Base-by-base conservation (phyloP, 2,113 vertebrate species). In the Acrocephalus arundinaceus region DNA sequence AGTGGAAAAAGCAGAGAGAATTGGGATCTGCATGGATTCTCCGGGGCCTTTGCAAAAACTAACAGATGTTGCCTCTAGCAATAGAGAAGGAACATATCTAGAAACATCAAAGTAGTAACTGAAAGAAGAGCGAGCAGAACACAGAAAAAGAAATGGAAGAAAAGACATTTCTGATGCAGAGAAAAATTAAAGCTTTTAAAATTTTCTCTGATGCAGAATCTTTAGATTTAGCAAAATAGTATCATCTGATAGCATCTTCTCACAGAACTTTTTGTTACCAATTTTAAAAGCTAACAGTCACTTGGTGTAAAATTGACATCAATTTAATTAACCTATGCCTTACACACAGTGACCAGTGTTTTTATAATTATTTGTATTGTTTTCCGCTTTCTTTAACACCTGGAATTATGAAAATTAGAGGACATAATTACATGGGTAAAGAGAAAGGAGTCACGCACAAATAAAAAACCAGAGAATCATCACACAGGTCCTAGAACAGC, bases 301-400 rank as follows among this genome's bases (percentile, higher is more conserved):
- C 15, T 46, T 73, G 46, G 7, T 37, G 23, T 27, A 84, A 94
- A 80, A 62, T 10, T 46, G 52, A 54, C 11, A 91, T 31, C 2
- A 65, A 8, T 61, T 68, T 89, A 30, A 89, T 85, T 48, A 70
- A 58, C 12, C 8, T n/a, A 33, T 20, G 43, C 8, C 54, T 82
- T 46, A 59, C 37, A 76, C 23, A 45, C 3, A 31, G 17, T 39
- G 43, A 61, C 6, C 0, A 0, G 30, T n/a, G 35, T 24, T 74
- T 9, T n/a, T 76, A 65, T 20, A 79, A 73, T 49, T 54, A 62
- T 25, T 75, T 17, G 8, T 22, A 62, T 30, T 71, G 45, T 89
- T 82, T 82, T 75, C 48, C 66, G 3, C 61, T 88, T 86, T 79
- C 45, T 79, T 2, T 24, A 84, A 46, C 28, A 87, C 54, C n/a